Evolutionary conservation across 2,113 vertebrate genomes (phyloP).

Genomic region (Puma concolor): DNA sequence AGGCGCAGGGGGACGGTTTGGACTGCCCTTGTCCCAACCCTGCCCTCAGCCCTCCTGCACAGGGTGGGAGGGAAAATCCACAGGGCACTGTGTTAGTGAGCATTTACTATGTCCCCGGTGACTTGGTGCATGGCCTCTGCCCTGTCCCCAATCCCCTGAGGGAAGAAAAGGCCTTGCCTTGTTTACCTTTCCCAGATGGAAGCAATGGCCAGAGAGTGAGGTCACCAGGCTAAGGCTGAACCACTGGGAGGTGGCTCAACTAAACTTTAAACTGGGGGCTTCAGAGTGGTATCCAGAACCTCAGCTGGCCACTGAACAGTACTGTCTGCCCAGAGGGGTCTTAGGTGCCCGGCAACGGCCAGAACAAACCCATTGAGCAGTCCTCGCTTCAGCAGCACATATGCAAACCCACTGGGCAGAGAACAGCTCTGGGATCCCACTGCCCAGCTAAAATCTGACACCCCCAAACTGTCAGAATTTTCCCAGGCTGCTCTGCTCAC

Average conservation of each 20-base stretch:
- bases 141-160: background rate
- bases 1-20: background rate
- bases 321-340: background rate
- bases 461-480: background rate
- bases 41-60: background rate
- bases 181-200: background rate
- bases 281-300: background rate
- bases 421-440: background rate
- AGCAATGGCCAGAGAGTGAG: background rate
- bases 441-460: background rate
- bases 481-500: background rate
- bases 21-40: background rate
- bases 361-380: background rate
- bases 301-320: background rate
- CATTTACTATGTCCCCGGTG: background rate
- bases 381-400: too few species aligned
- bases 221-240: background rate
- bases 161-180: too few species aligned
- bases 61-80: background rate
- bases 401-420: background rate
- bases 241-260: background rate
- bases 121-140: background rate
- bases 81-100: accelerated
- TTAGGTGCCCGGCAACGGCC: background rate
- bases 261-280: background rate